Evolutionary conservation across 2,888 invertebrate genomes (phyloP).

Genomic region (Chydorus sphaericus): DNA sequence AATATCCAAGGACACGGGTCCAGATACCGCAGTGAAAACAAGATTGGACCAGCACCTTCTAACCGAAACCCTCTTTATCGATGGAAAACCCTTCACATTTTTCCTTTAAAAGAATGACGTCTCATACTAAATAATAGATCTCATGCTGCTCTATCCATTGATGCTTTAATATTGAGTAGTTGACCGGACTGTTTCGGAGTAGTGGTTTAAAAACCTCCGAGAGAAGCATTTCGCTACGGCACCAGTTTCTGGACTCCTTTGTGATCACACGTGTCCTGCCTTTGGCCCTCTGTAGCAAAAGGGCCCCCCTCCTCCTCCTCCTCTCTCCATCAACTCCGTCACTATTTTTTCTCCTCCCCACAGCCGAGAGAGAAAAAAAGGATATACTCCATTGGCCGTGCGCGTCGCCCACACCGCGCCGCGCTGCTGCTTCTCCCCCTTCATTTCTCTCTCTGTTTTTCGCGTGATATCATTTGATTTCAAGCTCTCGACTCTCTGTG

Average conservation of each 20-base stretch:
- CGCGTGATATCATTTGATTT: too few species aligned
- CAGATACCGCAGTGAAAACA: slow-evolving; percentile 3
- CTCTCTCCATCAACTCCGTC: slow-evolving; percentile 19
- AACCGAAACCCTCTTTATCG: background rate
- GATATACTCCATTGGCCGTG: slow-evolving; percentile 22
- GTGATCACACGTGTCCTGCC: slow-evolving; percentile 11
- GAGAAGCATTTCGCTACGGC: slow-evolving; percentile 6
- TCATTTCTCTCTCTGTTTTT: slow-evolving; percentile 17
- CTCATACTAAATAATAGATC: too few species aligned
- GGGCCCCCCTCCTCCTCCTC: slow-evolving; percentile 15
- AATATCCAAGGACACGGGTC: slow-evolving; percentile 12
- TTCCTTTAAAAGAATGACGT: too few species aligned
- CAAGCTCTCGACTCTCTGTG: too few species aligned
- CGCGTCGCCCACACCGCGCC: slow-evolving; percentile 16
- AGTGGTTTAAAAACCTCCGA: too few species aligned
- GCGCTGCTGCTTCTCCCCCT: background rate
- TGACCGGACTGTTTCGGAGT: too few species aligned
- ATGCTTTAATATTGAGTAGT: too few species aligned
- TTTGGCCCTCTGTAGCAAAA: slow-evolving; percentile 11
- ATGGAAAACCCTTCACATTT: background rate
- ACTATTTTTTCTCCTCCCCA: slow-evolving; percentile 30
- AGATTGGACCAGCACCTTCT: slow-evolving; percentile 12
- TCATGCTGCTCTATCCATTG: too few species aligned
- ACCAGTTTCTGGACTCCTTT: slow-evolving; percentile 1
- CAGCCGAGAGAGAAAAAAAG: slow-evolving; percentile 23